Percentiles rank a stretch among this genome's conserved stretches.
Evolutionary conservation across 2,888 invertebrate species (phyloP).

Genomic region (Zygogramma bicolorata): DNA sequence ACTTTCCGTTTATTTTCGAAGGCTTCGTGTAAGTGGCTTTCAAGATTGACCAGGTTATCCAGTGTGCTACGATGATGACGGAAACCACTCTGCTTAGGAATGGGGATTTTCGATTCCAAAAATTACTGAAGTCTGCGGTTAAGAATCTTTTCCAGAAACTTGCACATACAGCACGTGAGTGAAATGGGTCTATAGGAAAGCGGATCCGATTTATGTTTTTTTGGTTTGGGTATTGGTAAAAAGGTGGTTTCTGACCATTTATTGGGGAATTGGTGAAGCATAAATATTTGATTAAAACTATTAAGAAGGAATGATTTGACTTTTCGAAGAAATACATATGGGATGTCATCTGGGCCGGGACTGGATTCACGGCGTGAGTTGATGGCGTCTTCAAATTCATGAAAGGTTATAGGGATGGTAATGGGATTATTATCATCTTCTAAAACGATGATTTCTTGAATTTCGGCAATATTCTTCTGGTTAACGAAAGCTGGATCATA

Average conservation of each 20-base stretch:
- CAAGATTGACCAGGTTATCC: not conserved
- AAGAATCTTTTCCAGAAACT: slow-evolving; percentile 16
- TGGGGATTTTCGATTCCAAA: not conserved
- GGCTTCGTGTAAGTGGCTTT: not conserved
- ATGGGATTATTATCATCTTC: not conserved
- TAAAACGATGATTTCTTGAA: not conserved
- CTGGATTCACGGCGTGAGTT: not conserved
- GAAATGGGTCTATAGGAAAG: slow-evolving; percentile 23
- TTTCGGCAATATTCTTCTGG: not conserved
- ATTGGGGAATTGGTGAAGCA: not conserved
- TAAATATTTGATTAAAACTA: slow-evolving; percentile 14
- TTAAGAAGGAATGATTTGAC: not conserved
- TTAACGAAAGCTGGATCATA: not conserved
- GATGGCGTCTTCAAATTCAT: not conserved
- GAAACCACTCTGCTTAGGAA: slow-evolving; percentile 4
- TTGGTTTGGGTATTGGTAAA: slow-evolving; percentile 13
- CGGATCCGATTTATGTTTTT: not conserved
- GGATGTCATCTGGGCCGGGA: slow-evolving; percentile 21
- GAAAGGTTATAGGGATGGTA: not conserved
- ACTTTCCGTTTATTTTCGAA: too few relatives aligned
- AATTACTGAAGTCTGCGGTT: not conserved
- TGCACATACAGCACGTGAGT: not conserved
- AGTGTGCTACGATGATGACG: not conserved
- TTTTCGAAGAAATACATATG: slow-evolving; percentile 9
- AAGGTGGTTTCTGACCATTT: not conserved